Base-by-base conservation (phyloP, 2,888 invertebrate species). In the Portevinia maculata region DNA sequence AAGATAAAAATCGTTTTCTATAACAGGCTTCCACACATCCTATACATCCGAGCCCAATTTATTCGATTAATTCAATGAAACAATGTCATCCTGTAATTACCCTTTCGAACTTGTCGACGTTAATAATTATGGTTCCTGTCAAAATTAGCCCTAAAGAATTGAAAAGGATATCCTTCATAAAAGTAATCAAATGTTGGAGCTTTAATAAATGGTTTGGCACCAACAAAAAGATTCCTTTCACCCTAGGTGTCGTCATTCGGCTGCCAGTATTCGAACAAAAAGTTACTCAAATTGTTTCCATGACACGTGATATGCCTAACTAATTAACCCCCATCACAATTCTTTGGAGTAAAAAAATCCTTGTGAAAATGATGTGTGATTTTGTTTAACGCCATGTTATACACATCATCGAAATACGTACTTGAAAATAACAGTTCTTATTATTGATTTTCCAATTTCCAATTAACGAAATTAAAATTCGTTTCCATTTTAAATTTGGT, bases 381-480 rank as follows among this genome's bases (percentile, higher is more conserved):
- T 37, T 24, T 52, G 32, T 32, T 46, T 32, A 7, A 11, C 21
- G n/a, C 3, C 5, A 9, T 13, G 34, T 46, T 21, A 21, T 11
- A 32, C 32, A 46, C 21, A 32, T 39, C 50, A 28, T 17, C 37
- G 15, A 7, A 30, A 44, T 34, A 52, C 17, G 11, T 9, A 1
- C 3, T 32, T 9, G 15, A 17, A 24, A 28, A 15, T 44, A 44
- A 41, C 32, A 34, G 32, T 17, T 21, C 9, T 3, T 19, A 28
- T 11, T 62, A 71, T 71, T 34, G 71, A 71, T 71, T 71, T 60
- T 44, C n/a, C 30, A 21, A 17, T 37, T 41, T 41, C 53, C 53
- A 34, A 73, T 62, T 44, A 64, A n/a, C n/a, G n/a, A n/a, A n/a
- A n/a, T n/a, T n/a, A 53, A 64, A 55, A 55, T 64, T 55, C 46